These are phyloP conservation scores for Asobara japonica DNA, from an alignment of 1,140 invertebrate species.

Conservation along the genomic window DNA sequence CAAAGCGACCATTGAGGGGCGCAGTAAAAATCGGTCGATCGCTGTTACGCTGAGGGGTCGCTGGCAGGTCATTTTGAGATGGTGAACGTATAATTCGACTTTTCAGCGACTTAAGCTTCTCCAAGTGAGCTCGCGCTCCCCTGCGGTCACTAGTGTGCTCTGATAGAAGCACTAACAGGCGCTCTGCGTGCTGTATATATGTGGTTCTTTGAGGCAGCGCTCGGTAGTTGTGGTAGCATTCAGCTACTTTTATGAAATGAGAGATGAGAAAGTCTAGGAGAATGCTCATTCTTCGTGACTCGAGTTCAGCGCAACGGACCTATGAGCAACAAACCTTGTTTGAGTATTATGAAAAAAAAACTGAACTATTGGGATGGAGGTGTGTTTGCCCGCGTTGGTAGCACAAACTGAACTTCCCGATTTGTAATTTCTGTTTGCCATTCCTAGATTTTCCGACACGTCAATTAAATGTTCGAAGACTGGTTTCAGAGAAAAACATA, in stretches of 20 bases:
- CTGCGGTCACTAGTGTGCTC: constrained; percentile 67
- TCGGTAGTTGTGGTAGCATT: constrained; percentile 70
- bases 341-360: no score
- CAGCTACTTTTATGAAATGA: constrained; percentile 76
- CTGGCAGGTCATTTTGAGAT: constrained; percentile 35
- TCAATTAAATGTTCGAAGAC: no score
- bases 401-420: no score
- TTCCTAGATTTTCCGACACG: no score
- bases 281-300: constrained; percentile 60
- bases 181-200: constrained; percentile 76
- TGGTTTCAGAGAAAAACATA: no score
- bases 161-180: constrained; percentile 72
- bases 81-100: constrained; percentile 48
- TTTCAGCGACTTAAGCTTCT: constrained; percentile 57
- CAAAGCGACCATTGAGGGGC: constrained; percentile 45
- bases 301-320: constrained; percentile 53
- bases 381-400: no score
- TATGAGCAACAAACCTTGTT: no score
- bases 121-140: constrained; percentile 64
- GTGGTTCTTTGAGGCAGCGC: constrained; percentile 70
- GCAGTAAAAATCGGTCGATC: constrained; percentile 45
- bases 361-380: no score
- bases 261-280: constrained; percentile 76
- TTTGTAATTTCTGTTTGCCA: no score
- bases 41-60: constrained; percentile 50